Evolutionary conservation across 2,888 invertebrate genomes (phyloP).

Genomic region (Pyrrhia umbra): DNA sequence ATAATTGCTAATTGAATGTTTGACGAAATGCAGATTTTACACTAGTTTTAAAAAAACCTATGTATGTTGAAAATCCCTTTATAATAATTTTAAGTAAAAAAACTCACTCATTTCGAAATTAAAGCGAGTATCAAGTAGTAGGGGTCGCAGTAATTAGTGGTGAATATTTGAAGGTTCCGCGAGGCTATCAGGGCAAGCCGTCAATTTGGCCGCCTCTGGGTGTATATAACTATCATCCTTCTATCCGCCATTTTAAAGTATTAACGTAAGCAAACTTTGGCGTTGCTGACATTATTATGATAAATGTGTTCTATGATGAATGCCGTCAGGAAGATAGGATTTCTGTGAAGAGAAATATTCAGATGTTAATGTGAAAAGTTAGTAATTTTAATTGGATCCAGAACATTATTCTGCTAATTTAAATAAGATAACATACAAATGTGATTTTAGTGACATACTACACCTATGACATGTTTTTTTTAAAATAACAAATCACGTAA

Average conservation of each 20-base stretch:
- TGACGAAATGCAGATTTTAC: too few species aligned
- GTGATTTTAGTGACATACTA: neutral
- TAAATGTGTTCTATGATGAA: slow-evolving; percentile 10
- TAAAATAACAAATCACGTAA: too few species aligned
- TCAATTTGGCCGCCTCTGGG: slow-evolving; percentile 34
- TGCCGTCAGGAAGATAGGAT: neutral
- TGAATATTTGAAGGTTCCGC: slow-evolving; percentile 64
- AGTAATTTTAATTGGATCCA: neutral
- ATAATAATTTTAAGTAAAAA: neutral
- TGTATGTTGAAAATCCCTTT: too few species aligned
- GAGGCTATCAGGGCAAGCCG: slow-evolving; percentile 45
- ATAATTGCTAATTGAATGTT: too few species aligned
- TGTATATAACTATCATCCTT: slow-evolving; percentile 22
- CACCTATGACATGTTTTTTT: too few species aligned
- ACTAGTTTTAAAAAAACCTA: too few species aligned
- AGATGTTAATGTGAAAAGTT: neutral
- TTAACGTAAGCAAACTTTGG: slow-evolving; percentile 25
- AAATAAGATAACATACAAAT: neutral
- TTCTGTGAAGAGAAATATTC: neutral
- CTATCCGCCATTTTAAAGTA: slow-evolving; percentile 24
- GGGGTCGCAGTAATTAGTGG: slow-evolving; percentile 55
- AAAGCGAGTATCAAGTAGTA: slow-evolving; percentile 24
- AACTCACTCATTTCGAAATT: neutral
- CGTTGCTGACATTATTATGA: slow-evolving; percentile 14
- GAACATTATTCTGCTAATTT: neutral